Conservation (phyloP, 2,888 invertebrate species). For the Pasiphila rectangulata region DNA sequence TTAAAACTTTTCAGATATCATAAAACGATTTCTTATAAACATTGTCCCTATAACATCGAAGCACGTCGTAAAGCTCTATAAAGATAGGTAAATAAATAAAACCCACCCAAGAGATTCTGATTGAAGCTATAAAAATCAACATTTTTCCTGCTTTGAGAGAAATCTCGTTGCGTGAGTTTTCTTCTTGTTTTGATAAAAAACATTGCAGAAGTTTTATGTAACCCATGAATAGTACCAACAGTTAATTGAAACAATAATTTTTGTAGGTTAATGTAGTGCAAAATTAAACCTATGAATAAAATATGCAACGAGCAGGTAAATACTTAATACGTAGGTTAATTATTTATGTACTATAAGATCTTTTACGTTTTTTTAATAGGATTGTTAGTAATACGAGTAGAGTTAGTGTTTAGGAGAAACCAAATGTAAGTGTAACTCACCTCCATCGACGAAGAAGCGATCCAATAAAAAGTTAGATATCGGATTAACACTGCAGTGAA, state of each 20-base stretch:
- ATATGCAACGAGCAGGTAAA: too few species aligned
- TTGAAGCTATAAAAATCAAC: background rate
- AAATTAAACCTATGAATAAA: too few species aligned
- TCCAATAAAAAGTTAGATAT: constrained; percentile 75
- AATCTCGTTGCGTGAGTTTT: background rate
- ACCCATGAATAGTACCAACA: background rate
- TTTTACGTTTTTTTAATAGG: too few species aligned
- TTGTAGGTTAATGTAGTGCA: too few species aligned
- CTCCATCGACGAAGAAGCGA: constrained; percentile 61
- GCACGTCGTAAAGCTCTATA: background rate
- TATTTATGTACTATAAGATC: too few species aligned
- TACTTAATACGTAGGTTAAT: too few species aligned
- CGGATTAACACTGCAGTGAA: constrained; percentile 74
- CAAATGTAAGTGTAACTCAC: constrained; percentile 52
- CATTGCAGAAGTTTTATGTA: background rate
- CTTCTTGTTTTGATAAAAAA: background rate
- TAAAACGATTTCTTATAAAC: too few species aligned
- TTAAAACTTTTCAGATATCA: too few species aligned
- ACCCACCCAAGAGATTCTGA: too few species aligned
- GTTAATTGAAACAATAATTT: too few species aligned
- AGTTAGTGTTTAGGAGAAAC: background rate
- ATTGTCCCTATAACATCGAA: too few species aligned
- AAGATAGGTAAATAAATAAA: background rate
- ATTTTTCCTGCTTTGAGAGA: constrained; percentile 3
- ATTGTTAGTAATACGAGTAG: too few species aligned